A percentile compares a stretch with the other conserved stretches of the same genome.
These are phyloP conservation scores for Oligia latruncula DNA, from an alignment of 2,888 invertebrate species.

Conservation along the genomic window DNA sequence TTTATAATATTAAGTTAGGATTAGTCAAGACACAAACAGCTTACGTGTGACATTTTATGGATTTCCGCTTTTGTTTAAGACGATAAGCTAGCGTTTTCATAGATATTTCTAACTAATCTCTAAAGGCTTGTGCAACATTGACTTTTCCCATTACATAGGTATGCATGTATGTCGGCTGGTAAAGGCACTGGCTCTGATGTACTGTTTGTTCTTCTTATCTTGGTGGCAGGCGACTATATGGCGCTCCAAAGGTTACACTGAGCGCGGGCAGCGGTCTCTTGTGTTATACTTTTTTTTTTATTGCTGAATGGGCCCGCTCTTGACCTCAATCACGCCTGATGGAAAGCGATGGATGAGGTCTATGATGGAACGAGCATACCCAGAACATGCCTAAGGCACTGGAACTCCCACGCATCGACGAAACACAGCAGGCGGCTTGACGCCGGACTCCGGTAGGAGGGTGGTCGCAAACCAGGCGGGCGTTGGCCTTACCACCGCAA, in stretches of 20 bases:
- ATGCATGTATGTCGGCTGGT: conserved; percentile 67
- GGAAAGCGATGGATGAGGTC: too few relatives aligned
- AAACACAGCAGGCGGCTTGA: too few relatives aligned
- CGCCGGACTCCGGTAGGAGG: too few relatives aligned
- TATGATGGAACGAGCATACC: too few relatives aligned
- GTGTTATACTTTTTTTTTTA: background rate
- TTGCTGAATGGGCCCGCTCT: too few relatives aligned
- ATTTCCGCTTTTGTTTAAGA: conserved; percentile 36
- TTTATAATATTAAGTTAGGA: background rate
- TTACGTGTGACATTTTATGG: conserved; percentile 29
- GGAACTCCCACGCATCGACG: too few relatives aligned
- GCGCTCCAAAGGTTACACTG: conserved; percentile 36
- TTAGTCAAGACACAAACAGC: background rate
- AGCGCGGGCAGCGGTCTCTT: conserved; percentile 36
- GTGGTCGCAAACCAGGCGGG: too few relatives aligned
- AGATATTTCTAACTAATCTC: conserved; percentile 62
- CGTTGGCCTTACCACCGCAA: too few relatives aligned
- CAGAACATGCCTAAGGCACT: too few relatives aligned
- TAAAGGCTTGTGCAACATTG: conserved; percentile 66
- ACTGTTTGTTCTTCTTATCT: conserved; percentile 73
- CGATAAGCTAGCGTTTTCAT: conserved; percentile 45
- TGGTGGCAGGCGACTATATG: conserved; percentile 63
- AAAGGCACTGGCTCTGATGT: conserved; percentile 68
- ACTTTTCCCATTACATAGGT: conserved; percentile 66
- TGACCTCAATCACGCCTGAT: too few relatives aligned